These are phyloP conservation scores for Oxystoma pomonae DNA, from an alignment of 2,888 invertebrate genomes.

Conservation along the genomic window DNA sequence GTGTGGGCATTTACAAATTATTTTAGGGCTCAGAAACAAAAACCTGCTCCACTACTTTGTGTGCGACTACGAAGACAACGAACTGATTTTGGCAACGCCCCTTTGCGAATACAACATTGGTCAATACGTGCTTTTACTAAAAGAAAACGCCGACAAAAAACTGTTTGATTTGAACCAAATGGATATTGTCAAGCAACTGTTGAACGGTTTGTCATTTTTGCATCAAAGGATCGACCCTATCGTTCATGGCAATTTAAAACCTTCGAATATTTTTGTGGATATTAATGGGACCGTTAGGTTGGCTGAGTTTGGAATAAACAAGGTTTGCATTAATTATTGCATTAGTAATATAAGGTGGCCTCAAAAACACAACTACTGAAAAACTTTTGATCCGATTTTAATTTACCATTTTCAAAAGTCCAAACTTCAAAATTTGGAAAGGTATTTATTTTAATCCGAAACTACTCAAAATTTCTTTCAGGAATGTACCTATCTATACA, in stretches of 20 bases:
- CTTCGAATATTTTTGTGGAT: constrained; percentile 47
- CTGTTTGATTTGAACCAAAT: constrained; percentile 31
- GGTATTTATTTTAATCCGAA: too few species aligned
- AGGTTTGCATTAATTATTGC: too few species aligned
- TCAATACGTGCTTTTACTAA: constrained; percentile 41
- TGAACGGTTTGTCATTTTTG: constrained; percentile 40
- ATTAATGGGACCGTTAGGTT: constrained; percentile 41
- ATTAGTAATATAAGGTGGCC: too few species aligned
- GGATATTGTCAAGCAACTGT: constrained; percentile 36
- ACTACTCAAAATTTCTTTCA: too few species aligned
- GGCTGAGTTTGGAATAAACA: constrained; percentile 47
- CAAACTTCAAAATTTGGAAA: too few species aligned
- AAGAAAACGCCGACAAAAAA: constrained; percentile 29
- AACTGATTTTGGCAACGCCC: constrained; percentile 41
- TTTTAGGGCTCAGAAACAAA: constrained; percentile 31
- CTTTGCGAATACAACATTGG: constrained; percentile 45
- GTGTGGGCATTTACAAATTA: too few species aligned
- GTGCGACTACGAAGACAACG: constrained; percentile 38
- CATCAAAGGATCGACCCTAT: constrained; percentile 41
- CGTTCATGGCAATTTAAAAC: constrained; percentile 48
- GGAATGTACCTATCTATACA: too few species aligned
- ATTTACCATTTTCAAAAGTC: too few species aligned
- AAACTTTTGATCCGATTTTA: too few species aligned
- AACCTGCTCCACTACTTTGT: constrained; percentile 39
- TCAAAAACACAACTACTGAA: too few species aligned